phyloP scores from a whole-genome alignment of 2,888 invertebrate genomes.

The Drosophila nr. perissopoda region DNA sequence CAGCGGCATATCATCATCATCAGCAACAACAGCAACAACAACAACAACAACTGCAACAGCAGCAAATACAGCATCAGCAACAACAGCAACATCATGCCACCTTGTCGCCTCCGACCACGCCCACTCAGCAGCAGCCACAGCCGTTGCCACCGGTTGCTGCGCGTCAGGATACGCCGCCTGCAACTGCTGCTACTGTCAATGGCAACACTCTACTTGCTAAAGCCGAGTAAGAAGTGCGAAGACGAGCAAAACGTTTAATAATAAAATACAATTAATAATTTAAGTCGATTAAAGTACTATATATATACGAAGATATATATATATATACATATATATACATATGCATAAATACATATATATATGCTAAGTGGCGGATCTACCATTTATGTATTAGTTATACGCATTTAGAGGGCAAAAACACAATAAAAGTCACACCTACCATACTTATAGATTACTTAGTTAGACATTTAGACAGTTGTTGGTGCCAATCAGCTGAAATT shows the following conservation, averaged over 20 bases:
- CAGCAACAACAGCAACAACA: constrained; percentile 64
- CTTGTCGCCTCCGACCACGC: constrained; percentile 81
- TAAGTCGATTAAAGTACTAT: constrained; percentile 19
- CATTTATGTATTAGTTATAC: constrained; percentile 29
- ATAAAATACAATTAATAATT: constrained; percentile 16
- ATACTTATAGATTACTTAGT: constrained; percentile 45
- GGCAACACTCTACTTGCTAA: constrained; percentile 60
- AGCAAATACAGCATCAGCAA: constrained; percentile 11
- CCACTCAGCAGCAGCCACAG: constrained; percentile 66
- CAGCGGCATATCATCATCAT: constrained; percentile 73
- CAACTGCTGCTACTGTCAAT: constrained; percentile 39
- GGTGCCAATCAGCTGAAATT: constrained; percentile 22
- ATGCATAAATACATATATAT: constrained; percentile 16
- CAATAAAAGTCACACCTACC: constrained; percentile 31
- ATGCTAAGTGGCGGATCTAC: constrained; percentile 26
- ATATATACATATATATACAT: constrained; percentile 9
- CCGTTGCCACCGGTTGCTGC: constrained; percentile 34
- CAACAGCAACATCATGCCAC: constrained; percentile 67
- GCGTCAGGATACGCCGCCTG: constrained; percentile 55
- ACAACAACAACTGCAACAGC: constrained; percentile 56
- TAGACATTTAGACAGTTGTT: constrained; percentile 35
- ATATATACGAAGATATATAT: constrained; percentile 16
- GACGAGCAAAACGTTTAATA: constrained; percentile 41
- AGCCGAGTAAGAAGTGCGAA: constrained; percentile 63
- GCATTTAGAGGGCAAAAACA: constrained; percentile 32